Evolutionary conservation across 2,113 vertebrate species (phyloP), one percentile per base, ranked within the genome.

Genomic region (Galbula dea): DNA sequence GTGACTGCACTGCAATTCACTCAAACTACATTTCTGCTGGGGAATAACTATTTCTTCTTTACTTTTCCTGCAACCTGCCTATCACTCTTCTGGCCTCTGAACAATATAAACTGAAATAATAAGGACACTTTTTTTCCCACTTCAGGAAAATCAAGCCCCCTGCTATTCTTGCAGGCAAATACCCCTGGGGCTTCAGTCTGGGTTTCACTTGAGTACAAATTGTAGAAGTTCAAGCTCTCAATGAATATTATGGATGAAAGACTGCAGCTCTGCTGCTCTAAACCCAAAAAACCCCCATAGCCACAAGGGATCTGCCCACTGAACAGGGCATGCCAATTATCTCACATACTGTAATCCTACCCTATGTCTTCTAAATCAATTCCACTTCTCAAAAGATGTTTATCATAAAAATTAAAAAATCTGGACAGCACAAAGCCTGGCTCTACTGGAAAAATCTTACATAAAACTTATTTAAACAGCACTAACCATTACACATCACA

Each of bases 381-480:
- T 58, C 34, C 21, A 37, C 43, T 82, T 92, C 75, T 73, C 82
- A 49, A 57, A 3, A 51, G 11, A 71, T 59, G 54, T 90, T 92
- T 87, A 41, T 74, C 63, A 27, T 54, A 89, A 52, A 90, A 89
- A 74, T 19, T 14, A 78, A 48, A 12, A 72, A 94, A 90, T 84
- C 90, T 41, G 1, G 32, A 91, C 67, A 89, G 91, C 51, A 66
- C 11, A 30, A 86, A 90, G 59, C 15, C 9, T 36, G 48, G 46
- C 9, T 87, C 24, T n/a, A 86, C 71, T 6, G 18, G 52, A 89
- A 75, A 79, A 92, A 68, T 43, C 32, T 63, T 88, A 89, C 74
- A 72, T 26, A 43, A 78, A 91, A 88, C 77, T 84, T 78, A 93
- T 75, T 89, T 91, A 95, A 96, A 74, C 32, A 62, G 52, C 45